Percentiles rank a stretch among this genome's conserved stretches.
phyloP scores from a whole-genome alignment of 2,797 vertebrate genomes.

The Myoxocephalus aenaeus region DNA sequence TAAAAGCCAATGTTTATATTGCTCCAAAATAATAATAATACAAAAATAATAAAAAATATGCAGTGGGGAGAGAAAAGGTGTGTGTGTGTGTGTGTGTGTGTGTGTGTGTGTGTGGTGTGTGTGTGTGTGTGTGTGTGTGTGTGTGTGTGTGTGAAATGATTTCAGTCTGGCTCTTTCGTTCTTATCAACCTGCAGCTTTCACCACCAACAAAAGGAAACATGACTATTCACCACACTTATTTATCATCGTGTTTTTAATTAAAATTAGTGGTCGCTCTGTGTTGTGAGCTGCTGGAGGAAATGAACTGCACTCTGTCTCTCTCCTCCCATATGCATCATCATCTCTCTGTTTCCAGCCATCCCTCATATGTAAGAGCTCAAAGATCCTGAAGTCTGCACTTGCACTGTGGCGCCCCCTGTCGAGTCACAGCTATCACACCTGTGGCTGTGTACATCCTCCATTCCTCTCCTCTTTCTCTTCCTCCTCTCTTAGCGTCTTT shows the following conservation, averaged over 20 bases:
- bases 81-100: neutral
- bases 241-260: conserved; percentile 18
- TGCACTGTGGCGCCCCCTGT: conserved; percentile 46
- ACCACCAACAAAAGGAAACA: conserved; percentile 49
- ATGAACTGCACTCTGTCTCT: conserved; percentile 7
- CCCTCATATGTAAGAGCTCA: neutral
- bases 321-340: neutral
- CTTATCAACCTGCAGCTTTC: conserved; percentile 61
- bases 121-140: conserved; percentile 24
- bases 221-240: conserved; percentile 40
- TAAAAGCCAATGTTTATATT: neutral
- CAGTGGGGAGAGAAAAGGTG: neutral
- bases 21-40: neutral
- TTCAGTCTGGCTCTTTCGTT: conserved; percentile 41
- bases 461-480: neutral
- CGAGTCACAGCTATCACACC: neutral
- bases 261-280: neutral
- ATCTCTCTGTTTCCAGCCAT: conserved; percentile 2
- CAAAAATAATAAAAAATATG: neutral
- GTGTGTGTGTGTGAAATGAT: conserved; percentile 31
- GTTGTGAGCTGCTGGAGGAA: neutral
- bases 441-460: neutral
- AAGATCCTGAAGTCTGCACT: neutral
- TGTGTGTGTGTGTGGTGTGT: conserved; percentile 13
- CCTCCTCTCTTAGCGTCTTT: neutral